These are phyloP conservation scores for Hecatera dysodea DNA, from an alignment of 2,888 invertebrate genomes.

Conservation along the genomic window DNA sequence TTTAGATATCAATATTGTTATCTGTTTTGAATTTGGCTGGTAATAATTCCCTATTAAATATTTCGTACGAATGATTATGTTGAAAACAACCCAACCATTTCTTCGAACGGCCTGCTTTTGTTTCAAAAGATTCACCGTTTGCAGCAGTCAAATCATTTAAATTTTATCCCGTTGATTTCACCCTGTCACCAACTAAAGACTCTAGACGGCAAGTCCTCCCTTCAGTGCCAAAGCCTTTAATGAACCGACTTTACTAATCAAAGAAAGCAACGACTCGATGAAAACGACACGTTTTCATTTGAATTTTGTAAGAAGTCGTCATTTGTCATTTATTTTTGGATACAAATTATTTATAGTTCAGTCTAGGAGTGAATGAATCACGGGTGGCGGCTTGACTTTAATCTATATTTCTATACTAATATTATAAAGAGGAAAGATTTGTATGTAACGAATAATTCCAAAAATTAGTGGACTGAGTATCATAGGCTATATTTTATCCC, in stretches of 20 bases:
- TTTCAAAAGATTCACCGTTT: neutral
- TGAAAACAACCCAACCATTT: neutral
- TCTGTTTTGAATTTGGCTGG: too few relatives aligned
- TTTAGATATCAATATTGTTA: too few relatives aligned
- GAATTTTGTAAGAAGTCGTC: neutral
- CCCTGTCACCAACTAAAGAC: neutral
- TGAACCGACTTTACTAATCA: neutral
- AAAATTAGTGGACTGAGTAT: too few relatives aligned
- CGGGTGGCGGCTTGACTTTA: too few relatives aligned
- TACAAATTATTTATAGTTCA: neutral
- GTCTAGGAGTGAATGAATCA: neutral
- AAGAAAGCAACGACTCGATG: neutral
- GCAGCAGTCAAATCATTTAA: neutral
- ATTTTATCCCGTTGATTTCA: slow-evolving; percentile 6
- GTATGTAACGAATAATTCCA: too few relatives aligned
- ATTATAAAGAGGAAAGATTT: too few relatives aligned
- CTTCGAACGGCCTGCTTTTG: neutral
- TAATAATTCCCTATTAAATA: too few relatives aligned
- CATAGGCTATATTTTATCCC: too few relatives aligned
- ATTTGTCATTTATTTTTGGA: slow-evolving; percentile 6
- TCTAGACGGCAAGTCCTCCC: neutral
- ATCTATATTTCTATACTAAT: too few relatives aligned
- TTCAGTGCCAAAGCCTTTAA: slow-evolving; percentile 4
- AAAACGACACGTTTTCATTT: neutral
- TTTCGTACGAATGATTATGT: neutral